Percentiles rank a stretch among this genome's conserved stretches.
These are phyloP conservation scores for Stenoptilia bipunctidactyla DNA, from an alignment of 2,888 invertebrate genomes.

Conservation along the genomic window DNA sequence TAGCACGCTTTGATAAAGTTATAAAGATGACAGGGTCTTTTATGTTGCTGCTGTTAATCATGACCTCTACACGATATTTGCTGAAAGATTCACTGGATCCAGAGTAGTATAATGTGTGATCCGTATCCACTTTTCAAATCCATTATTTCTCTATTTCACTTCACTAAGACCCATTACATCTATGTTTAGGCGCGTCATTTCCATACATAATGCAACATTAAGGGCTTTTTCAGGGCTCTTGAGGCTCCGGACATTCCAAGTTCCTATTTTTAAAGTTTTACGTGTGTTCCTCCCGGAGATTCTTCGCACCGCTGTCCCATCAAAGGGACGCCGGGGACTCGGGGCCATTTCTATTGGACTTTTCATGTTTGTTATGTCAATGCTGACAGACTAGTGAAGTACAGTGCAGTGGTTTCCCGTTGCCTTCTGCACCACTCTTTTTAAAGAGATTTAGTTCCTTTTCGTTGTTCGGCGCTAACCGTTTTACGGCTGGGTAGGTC, in stretches of 20 bases:
- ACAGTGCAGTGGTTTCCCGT: background rate
- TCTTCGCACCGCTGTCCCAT: background rate
- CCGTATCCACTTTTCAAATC: too few relatives aligned
- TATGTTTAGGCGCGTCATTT: background rate
- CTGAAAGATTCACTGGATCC: too few relatives aligned
- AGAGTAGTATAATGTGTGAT: too few relatives aligned
- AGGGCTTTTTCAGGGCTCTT: background rate
- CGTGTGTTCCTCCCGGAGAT: background rate
- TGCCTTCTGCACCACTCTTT: too few relatives aligned
- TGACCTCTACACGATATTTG: too few relatives aligned
- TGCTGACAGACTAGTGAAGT: background rate
- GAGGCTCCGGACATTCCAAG: background rate
- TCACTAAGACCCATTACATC: background rate
- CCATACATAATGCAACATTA: background rate
- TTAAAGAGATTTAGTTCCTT: too few relatives aligned
- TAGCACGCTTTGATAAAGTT: too few relatives aligned
- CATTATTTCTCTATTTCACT: background rate
- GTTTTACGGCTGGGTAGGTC: too few relatives aligned
- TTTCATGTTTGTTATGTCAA: too few relatives aligned
- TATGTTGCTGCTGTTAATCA: too few relatives aligned
- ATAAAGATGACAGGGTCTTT: too few relatives aligned
- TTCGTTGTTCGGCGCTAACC: too few relatives aligned
- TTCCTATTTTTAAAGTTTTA: background rate
- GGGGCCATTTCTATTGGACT: background rate
- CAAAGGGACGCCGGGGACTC: background rate